A percentile compares a stretch with the other conserved stretches of the same genome.
These are phyloP conservation scores for Xenops minutus DNA, from an alignment of 2,797 vertebrate genomes.

Conservation along the genomic window DNA sequence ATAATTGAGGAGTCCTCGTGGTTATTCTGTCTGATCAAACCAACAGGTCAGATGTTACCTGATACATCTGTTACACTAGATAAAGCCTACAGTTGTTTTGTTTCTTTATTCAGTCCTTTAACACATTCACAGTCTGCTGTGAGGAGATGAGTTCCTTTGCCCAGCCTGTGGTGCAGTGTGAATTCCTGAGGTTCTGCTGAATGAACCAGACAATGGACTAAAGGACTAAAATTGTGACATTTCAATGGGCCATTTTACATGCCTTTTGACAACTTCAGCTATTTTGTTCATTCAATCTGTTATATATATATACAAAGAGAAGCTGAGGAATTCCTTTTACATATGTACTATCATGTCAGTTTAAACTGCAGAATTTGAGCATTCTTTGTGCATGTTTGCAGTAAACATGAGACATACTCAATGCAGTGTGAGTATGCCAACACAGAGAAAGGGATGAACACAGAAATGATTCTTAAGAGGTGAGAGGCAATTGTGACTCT, in stretches of 20 bases:
- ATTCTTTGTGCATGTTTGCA: not conserved
- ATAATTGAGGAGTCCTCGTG: not conserved
- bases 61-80: not conserved
- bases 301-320: not conserved
- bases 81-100: not conserved
- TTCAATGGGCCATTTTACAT: not conserved
- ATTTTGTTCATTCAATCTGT: not conserved
- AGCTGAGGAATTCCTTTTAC: not conserved
- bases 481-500: not conserved
- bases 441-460: not conserved
- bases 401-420: not conserved
- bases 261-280: not conserved
- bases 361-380: not conserved
- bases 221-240: not conserved
- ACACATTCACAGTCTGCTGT: not conserved
- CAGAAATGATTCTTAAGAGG: not conserved
- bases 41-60: not conserved
- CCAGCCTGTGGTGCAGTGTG: not conserved
- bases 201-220: not conserved
- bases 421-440: not conserved
- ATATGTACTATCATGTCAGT: not conserved
- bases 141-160: not conserved
- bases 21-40: not conserved
- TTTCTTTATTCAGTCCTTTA: not conserved
- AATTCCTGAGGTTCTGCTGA: not conserved